Conservation (phyloP, 2,888 invertebrate genomes). For the Hypselothyrea guttata region DNA sequence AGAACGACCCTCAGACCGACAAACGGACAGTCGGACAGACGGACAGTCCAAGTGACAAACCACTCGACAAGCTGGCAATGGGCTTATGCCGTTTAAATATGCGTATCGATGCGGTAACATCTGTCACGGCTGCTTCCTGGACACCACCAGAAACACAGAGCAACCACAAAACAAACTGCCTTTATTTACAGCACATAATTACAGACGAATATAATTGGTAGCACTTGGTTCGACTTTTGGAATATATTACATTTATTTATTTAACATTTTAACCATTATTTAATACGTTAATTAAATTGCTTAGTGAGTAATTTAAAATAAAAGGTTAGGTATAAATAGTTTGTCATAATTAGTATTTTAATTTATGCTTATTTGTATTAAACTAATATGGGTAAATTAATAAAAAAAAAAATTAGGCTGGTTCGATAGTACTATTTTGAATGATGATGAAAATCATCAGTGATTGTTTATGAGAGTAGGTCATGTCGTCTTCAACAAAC, state of each 20-base stretch:
- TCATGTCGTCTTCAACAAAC: too few relatives aligned
- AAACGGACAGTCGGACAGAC: constrained; percentile 9
- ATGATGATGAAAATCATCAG: too few relatives aligned
- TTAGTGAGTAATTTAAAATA: too few relatives aligned
- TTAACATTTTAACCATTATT: neutral
- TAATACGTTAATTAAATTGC: neutral
- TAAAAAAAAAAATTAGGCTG: too few relatives aligned
- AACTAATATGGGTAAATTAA: too few relatives aligned
- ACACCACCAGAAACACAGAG: constrained; percentile 3
- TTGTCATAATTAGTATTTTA: too few relatives aligned
- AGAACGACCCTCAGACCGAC: neutral
- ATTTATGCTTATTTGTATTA: too few relatives aligned
- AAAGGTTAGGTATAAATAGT: too few relatives aligned
- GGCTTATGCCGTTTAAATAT: constrained; percentile 24
- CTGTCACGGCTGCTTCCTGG: constrained; percentile 70
- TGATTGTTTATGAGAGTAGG: too few relatives aligned
- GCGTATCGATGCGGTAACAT: constrained; percentile 66
- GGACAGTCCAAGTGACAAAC: constrained; percentile 24
- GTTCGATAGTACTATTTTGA: too few relatives aligned
- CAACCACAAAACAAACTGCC: constrained; percentile 15
- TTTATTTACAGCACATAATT: neutral
- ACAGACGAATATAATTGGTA: neutral
- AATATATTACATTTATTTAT: too few relatives aligned
- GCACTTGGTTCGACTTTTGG: neutral
- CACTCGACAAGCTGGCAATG: constrained; percentile 68